Evolutionary conservation across 2,113 vertebrate genomes (phyloP).

Genomic region (Sander lucioperca): DNA sequence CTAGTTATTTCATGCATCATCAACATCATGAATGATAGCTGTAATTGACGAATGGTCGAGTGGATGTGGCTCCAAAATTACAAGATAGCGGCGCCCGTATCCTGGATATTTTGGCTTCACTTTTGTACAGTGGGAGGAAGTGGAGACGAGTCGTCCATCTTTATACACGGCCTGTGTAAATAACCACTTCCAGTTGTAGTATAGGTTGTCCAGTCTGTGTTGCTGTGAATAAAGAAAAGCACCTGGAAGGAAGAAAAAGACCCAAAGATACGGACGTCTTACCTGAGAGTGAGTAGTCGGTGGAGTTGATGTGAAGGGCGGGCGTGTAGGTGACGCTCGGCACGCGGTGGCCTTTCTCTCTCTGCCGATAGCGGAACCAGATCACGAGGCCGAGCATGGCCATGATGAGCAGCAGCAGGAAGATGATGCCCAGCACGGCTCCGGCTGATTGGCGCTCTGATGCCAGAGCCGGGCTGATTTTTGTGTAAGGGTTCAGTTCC

Average conservation of each 20-base stretch:
- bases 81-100: no score
- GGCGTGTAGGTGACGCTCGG: slow-evolving; percentile 93
- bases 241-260: background rate
- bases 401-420: slow-evolving; percentile 91
- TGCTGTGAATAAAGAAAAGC: background rate
- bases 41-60: no score
- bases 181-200: background rate
- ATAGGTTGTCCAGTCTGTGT: background rate
- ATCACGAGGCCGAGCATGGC: slow-evolving; percentile 90
- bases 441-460: slow-evolving; percentile 92
- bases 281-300: slow-evolving; percentile 95
- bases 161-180: no score
- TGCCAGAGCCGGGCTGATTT: slow-evolving; percentile 93
- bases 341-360: slow-evolving; percentile 91
- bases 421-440: slow-evolving; percentile 90
- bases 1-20: no score
- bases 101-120: no score
- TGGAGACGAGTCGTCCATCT: no score
- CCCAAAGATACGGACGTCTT: slow-evolving; percentile 26
- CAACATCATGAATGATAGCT: no score
- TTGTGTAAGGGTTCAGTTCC: slow-evolving; percentile 96
- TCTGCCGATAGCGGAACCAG: slow-evolving; percentile 91
- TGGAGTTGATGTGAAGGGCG: slow-evolving; percentile 91
- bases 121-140: no score
- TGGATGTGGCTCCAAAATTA: no score